Conservation (phyloP, 2,888 invertebrate genomes). For the Sinodicranocentrus sp. region DNA sequence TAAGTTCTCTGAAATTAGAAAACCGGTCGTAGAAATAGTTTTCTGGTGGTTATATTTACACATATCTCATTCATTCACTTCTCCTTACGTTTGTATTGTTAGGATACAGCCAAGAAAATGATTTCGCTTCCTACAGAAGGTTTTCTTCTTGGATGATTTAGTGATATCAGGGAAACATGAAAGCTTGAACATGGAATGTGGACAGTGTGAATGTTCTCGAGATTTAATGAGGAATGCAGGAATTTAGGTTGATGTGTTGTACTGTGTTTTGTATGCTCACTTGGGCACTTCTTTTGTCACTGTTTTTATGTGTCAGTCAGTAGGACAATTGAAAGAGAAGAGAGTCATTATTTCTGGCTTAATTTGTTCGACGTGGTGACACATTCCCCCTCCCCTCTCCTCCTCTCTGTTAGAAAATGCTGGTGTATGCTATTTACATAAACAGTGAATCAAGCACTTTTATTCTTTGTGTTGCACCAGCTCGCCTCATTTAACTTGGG, state of each 20-base stretch:
- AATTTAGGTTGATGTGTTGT: conserved; percentile 32
- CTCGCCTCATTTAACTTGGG: no score
- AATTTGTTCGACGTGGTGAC: conserved; percentile 14
- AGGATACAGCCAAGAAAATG: conserved; percentile 20
- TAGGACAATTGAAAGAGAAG: conserved; percentile 6
- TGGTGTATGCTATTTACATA: no score
- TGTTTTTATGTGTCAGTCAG: background rate
- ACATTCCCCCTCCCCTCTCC: no score
- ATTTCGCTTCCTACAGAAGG: conserved; percentile 4
- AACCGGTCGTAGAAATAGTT: conserved; percentile 17
- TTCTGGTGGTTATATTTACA: no score
- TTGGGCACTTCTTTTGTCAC: no score
- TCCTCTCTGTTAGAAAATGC: no score
- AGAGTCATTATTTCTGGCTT: background rate
- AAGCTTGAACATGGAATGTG: conserved; percentile 48
- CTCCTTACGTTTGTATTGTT: no score
- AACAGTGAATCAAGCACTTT: no score
- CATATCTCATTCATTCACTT: background rate
- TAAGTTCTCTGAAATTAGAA: conserved; percentile 52
- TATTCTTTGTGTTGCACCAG: no score
- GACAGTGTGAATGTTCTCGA: conserved; percentile 29
- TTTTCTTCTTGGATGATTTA: conserved; percentile 43
- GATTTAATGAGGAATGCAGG: conserved; percentile 47
- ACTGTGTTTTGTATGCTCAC: conserved; percentile 1
- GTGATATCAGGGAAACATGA: conserved; percentile 48